Base-by-base conservation (phyloP, 2,888 invertebrate genomes). In the Cyrtodaria siliqua region DNA sequence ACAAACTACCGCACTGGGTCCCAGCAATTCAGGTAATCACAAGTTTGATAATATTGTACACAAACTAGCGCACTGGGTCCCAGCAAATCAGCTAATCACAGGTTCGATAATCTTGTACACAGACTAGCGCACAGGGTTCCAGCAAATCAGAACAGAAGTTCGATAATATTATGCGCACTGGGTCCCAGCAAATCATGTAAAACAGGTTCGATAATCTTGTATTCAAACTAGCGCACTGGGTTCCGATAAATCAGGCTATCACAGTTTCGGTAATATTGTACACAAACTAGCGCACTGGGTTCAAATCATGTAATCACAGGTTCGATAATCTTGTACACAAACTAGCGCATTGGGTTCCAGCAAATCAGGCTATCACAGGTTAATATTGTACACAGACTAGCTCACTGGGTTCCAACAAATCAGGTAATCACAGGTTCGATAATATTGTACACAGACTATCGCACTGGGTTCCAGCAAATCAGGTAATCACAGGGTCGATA, bases 381-480 rank as follows among this genome's bases (percentile, higher is more conserved):
- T 83, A 57, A 64, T 3, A 52, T 72, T 2, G 50, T 79, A 23
- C 27, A n/a, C 1, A 59, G 44, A n/a, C 20, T 82, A 2, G 68
- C 61, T 0, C 68, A 69, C 9, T 86, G 86, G 64, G 56, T 12
- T 18, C 57, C 1, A 52, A 44, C 18, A 71, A 57, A 27, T 64
- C 52, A 9, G 70, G 78, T 1, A 74, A 72, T 49, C 83, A 83
- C 55, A 78, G 40, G 2, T 75, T 83, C 61, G 73, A 78, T 2
- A 57, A 64, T 3, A 52, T 72, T 2, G 50, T 79, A 23, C 27
- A n/a, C 1, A 59, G 44, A n/a, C 20, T 82, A 2, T 66, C 61
- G 0, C 68, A 69, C 9, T 86, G 86, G 86, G 47, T 85, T 3
- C 62, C 76, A 47, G 27, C 57, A 38, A 75, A 81, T 23, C 70